Percentiles rank a stretch among this genome's conserved stretches.
Evolutionary conservation across 1,140 invertebrate genomes (phyloP).

Genomic region (Euwallacea similis): DNA sequence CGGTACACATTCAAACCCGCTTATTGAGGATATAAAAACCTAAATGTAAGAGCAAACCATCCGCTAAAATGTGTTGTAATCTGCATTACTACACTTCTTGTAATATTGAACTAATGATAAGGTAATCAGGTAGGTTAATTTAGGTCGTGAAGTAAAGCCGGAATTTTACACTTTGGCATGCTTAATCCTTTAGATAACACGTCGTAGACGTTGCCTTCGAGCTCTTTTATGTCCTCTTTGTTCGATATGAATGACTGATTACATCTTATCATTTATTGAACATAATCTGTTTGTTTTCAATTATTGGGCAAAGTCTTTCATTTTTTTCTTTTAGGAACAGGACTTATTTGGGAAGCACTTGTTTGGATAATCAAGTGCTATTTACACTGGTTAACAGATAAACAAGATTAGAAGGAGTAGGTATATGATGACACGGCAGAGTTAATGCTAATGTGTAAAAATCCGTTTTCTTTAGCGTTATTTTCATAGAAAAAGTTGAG

Average conservation of each 20-base stretch:
- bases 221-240: conserved; percentile 21
- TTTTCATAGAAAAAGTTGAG: no score
- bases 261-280: conserved; percentile 33
- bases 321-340: conserved; percentile 24
- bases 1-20: no score
- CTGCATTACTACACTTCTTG: conserved; percentile 25
- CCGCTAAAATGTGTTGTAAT: conserved; percentile 29
- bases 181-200: conserved; percentile 30
- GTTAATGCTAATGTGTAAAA: no score
- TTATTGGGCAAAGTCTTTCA: conserved; percentile 15
- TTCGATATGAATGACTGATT: conserved; percentile 23
- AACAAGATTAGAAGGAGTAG: no score
- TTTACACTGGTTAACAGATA: conserved; percentile 17
- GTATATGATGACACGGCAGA: no score
- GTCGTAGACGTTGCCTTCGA: conserved; percentile 1
- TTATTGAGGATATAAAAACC: not conserved
- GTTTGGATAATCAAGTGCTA: conserved; percentile 24
- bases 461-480: no score
- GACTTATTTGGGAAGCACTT: conserved; percentile 12
- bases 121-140: conserved; percentile 27
- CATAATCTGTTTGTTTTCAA: conserved; percentile 32
- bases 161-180: conserved; percentile 4
- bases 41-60: not conserved
- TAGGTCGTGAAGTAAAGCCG: conserved; percentile 18
- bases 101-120: conserved; percentile 36